Evolutionary conservation across 2,113 vertebrate species (phyloP).

Genomic region (Carollia perspicillata): DNA sequence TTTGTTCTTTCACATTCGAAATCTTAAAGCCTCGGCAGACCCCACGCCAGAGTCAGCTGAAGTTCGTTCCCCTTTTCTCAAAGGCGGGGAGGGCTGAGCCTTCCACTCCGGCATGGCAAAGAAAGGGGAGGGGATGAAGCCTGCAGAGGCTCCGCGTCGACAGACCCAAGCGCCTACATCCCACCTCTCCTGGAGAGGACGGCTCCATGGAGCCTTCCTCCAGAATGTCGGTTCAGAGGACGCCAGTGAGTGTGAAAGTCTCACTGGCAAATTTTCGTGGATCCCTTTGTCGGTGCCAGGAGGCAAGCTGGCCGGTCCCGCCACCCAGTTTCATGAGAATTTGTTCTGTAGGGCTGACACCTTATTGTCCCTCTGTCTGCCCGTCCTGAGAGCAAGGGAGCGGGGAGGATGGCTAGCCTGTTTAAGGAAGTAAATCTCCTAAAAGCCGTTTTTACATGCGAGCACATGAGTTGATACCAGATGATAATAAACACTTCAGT

Average conservation of each 20-base stretch:
- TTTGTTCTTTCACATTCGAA: neutral
- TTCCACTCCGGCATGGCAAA: neutral
- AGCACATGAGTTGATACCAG: neutral
- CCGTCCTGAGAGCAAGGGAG: neutral
- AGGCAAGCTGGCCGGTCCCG: neutral
- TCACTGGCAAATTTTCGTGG: neutral
- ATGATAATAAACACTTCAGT: fast-evolving
- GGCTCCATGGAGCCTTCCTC: fast-evolving
- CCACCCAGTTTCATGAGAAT: fast-evolving
- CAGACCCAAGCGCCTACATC: fast-evolving
- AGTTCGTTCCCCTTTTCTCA: neutral
- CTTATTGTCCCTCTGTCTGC: fast-evolving
- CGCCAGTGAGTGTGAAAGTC: neutral
- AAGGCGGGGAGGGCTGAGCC: neutral
- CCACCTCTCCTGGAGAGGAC: fast-evolving
- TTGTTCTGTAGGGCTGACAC: neutral
- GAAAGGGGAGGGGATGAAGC: fast-evolving
- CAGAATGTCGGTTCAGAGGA: fast-evolving
- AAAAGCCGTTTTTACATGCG: neutral
- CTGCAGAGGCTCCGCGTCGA: fast-evolving
- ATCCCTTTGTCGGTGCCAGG: too few species aligned
- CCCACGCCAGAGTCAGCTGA: neutral
- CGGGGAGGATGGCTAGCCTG: neutral
- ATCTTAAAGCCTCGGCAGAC: neutral
- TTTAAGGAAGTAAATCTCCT: neutral